phyloP scores from a whole-genome alignment of 92 coral and sea anemone genomes.

The Palythoa grandis region DNA sequence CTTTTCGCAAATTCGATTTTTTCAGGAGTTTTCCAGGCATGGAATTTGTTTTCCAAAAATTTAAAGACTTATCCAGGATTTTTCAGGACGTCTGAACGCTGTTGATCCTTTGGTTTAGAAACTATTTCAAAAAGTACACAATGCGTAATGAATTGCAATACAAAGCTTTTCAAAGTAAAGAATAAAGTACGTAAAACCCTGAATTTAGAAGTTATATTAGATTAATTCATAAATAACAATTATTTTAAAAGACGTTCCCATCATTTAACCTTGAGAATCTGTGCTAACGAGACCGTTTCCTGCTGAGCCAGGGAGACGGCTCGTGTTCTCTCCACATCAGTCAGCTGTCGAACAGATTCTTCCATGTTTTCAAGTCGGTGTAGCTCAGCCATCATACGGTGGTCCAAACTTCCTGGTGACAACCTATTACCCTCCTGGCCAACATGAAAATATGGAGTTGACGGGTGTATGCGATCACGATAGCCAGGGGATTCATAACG shows the following conservation, averaged over 20 bases:
- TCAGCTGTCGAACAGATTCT: conserved; percentile 94
- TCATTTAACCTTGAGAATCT: conserved; percentile 84
- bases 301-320: conserved; percentile 93
- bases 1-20: no score
- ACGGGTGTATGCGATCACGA: conserved; percentile 61
- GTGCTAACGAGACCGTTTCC: conserved; percentile 96
- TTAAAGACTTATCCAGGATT: no score
- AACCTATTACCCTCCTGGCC: conserved; percentile 83
- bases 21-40: no score
- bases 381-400: conserved; percentile 90
- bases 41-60: no score
- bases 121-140: no score
- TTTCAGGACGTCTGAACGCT: no score
- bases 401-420: conserved; percentile 95
- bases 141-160: no score
- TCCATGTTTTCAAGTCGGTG: conserved; percentile 95
- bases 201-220: no score
- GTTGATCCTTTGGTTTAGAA: no score
- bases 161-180: no score
- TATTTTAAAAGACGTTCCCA: background rate
- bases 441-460: conserved; percentile 59
- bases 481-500: conserved; percentile 48
- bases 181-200: no score
- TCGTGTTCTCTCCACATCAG: conserved; percentile 88
- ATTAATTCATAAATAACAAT: background rate